Conservation (phyloP, 2,888 invertebrate species). For the Andrena fulva region DNA sequence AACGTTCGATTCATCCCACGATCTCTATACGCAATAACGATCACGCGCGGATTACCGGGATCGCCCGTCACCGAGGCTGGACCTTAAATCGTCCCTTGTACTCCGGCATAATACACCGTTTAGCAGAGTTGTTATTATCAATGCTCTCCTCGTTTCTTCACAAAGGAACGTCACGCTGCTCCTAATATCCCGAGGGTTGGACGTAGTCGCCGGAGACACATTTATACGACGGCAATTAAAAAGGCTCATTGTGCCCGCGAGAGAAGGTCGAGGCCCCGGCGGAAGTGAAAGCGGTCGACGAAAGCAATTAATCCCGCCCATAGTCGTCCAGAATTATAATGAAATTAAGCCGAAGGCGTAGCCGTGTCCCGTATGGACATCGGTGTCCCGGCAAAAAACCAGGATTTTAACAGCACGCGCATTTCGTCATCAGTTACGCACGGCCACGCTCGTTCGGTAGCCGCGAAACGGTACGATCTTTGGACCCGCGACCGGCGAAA, state of each 20-base stretch:
- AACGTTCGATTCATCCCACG: neutral
- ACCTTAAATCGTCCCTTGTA: slow-evolving; percentile 1
- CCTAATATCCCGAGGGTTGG: slow-evolving; percentile 22
- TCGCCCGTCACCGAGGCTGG: neutral
- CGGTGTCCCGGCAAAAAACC: slow-evolving; percentile 21
- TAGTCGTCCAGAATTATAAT: slow-evolving; percentile 48
- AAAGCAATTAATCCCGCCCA: slow-evolving; percentile 49
- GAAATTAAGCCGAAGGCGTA: slow-evolving; percentile 41
- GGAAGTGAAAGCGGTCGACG: slow-evolving; percentile 13
- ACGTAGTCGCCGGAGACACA: slow-evolving; percentile 14
- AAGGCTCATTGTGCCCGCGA: slow-evolving; percentile 37
- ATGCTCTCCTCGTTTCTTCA: slow-evolving; percentile 1
- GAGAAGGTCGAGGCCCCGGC: neutral
- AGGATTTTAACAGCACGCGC: slow-evolving; percentile 67
- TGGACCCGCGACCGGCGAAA: slow-evolving; percentile 7
- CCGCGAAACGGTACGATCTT: slow-evolving; percentile 35
- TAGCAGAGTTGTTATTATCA: slow-evolving; percentile 21
- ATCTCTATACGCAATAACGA: neutral
- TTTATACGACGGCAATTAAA: slow-evolving; percentile 51
- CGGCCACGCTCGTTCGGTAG: slow-evolving; percentile 33
- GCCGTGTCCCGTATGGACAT: slow-evolving; percentile 13
- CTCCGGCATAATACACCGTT: slow-evolving; percentile 15
- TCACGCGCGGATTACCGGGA: neutral
- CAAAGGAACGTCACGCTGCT: slow-evolving; percentile 15
- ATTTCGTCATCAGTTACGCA: slow-evolving; percentile 75